phyloP scores from a whole-genome alignment of 2,888 invertebrate genomes.

The Aleiodes alternator region DNA sequence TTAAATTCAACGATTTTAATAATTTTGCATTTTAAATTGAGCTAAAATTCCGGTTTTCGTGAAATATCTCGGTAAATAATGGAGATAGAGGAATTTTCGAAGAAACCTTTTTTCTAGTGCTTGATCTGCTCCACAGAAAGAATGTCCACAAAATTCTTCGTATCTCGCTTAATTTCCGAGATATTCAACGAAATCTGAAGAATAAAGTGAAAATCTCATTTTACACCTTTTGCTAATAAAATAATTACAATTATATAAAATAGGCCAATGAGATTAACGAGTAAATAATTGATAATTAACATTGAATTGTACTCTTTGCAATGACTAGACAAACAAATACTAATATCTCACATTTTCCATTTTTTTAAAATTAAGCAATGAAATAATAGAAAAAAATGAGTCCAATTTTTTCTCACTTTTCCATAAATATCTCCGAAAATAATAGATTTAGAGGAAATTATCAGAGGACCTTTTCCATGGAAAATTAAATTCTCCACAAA shows the following conservation, averaged over 20 bases:
- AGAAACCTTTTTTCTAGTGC: too few species aligned
- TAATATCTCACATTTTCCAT: not conserved
- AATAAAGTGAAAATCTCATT: too few species aligned
- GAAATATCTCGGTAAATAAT: too few species aligned
- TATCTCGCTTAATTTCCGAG: too few species aligned
- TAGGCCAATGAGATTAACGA: slow-evolving; percentile 13
- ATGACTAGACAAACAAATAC: slow-evolving; percentile 17
- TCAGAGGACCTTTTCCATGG: too few species aligned
- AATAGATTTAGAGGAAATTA: too few species aligned
- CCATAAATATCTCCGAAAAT: not conserved
- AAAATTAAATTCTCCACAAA: too few species aligned
- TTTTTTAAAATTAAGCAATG: not conserved
- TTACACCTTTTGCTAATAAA: not conserved
- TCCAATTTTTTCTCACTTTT: not conserved
- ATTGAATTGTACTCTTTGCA: slow-evolving; percentile 9
- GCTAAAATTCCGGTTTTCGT: too few species aligned
- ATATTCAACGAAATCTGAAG: too few species aligned
- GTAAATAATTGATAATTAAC: not conserved
- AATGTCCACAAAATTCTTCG: too few species aligned
- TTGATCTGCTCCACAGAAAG: too few species aligned
- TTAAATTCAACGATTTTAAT: slow-evolving; percentile 12
- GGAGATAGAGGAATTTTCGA: too few species aligned
- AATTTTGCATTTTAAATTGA: not conserved
- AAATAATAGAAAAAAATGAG: not conserved
- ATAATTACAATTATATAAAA: not conserved